phyloP scores from a whole-genome alignment of 2,888 invertebrate species.

The Gerris lacustris region DNA sequence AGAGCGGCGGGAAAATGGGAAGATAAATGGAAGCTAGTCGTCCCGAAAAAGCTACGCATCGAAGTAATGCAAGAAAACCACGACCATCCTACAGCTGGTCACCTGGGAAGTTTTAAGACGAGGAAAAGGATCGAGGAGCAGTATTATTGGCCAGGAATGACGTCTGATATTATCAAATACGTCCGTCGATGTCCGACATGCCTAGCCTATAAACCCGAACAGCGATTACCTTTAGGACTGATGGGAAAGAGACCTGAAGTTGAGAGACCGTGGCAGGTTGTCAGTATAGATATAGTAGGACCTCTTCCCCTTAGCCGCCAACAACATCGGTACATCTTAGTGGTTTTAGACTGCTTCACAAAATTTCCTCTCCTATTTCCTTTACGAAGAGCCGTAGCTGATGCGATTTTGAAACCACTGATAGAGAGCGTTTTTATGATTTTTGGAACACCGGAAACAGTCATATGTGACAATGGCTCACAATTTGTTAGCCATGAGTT shows the following conservation, averaged over 20 bases:
- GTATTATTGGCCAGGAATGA: too few species aligned
- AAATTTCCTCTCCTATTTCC: conserved; percentile 29
- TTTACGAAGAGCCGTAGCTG: conserved; percentile 20
- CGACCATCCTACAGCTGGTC: background rate
- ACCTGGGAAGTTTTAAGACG: background rate
- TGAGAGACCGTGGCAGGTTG: conserved; percentile 22
- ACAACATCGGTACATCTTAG: conserved; percentile 27
- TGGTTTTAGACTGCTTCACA: conserved; percentile 31
- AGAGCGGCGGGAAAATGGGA: too few species aligned
- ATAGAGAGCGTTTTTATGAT: conserved; percentile 21
- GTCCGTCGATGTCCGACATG: conserved; percentile 5
- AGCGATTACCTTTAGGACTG: conserved; percentile 10
- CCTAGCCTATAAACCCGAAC: background rate
- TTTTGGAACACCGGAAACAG: conserved; percentile 27
- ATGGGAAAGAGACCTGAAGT: conserved; percentile 6
- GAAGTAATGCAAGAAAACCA: background rate
- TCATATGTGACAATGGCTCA: conserved; percentile 30
- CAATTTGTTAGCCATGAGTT: conserved; percentile 25
- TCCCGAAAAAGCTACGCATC: background rate
- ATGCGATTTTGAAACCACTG: background rate
- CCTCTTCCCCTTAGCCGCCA: conserved; percentile 18
- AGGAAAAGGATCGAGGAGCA: background rate
- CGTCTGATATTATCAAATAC: background rate
- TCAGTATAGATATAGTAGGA: conserved; percentile 22
- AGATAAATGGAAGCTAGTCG: background rate